Percentiles rank a stretch among this genome's conserved stretches.
Conservation (phyloP, 2,797 vertebrate species). For the Setipinna tenuifilis region DNA sequence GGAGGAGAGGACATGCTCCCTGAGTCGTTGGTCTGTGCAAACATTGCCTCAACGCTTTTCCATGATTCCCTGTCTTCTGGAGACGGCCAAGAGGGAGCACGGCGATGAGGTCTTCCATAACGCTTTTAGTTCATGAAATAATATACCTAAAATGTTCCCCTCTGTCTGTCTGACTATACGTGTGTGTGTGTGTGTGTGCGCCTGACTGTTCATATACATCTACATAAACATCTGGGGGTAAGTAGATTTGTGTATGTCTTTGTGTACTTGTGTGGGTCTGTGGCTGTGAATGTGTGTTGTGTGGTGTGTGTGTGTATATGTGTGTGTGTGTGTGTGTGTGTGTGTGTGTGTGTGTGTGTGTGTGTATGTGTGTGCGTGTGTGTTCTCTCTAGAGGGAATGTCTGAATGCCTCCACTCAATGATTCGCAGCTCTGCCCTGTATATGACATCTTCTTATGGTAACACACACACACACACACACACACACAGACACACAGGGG, state of each 20-base stretch:
- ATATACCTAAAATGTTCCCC: conserved; percentile 18
- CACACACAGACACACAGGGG: neutral
- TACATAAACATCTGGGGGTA: neutral
- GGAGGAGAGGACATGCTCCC: conserved; percentile 5
- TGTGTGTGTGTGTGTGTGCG: neutral
- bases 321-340: neutral
- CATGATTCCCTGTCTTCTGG: conserved; percentile 9
- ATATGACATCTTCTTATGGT: neutral
- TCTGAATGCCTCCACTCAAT: neutral
- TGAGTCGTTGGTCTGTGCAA: conserved; percentile 22
- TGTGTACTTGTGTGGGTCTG: neutral
- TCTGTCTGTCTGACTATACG: neutral
- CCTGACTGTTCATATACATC: neutral
- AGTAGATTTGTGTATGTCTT: neutral
- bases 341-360: neutral
- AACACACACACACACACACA: conserved; percentile 10
- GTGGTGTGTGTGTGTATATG: neutral
- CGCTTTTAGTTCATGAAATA: conserved; percentile 23
- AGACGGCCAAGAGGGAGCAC: neutral
- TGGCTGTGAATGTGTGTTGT: neutral
- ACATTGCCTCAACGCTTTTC: conserved; percentile 23
- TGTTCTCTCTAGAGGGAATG: neutral
- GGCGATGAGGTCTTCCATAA: conserved; percentile 7
- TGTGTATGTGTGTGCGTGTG: neutral
- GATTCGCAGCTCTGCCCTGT: conserved; percentile 19